Evolutionary conservation across 2,113 vertebrate species (phyloP).

Genomic region (Nothoprocta pentlandii): DNA sequence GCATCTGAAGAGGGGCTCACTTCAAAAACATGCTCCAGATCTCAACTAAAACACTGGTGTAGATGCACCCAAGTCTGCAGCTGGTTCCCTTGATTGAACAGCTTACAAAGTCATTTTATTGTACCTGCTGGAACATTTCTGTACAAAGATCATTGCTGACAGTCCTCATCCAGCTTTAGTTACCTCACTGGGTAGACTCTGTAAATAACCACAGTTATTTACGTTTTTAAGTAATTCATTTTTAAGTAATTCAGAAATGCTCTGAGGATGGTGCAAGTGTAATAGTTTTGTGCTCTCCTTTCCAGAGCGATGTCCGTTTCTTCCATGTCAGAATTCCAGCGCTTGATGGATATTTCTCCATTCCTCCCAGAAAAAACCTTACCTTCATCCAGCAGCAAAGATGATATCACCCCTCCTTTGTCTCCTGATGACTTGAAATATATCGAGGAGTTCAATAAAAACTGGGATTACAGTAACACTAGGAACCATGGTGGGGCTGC

Average conservation of each 20-base stretch:
- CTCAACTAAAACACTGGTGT: background rate
- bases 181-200: background rate
- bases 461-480: conserved; percentile 85
- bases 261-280: background rate
- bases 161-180: background rate
- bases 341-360: conserved; percentile 96
- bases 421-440: conserved; percentile 98
- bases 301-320: conserved; percentile 95
- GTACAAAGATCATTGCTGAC: background rate
- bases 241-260: background rate
- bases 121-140: background rate
- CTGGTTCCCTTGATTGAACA: background rate
- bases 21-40: background rate
- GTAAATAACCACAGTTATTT: background rate
- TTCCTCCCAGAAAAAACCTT: conserved; percentile 93
- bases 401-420: conserved; percentile 91
- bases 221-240: background rate
- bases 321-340: conserved; percentile 99
- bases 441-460: conserved; percentile 96
- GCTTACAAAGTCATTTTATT: background rate
- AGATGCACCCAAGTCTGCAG: background rate
- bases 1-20: background rate
- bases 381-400: conserved; percentile 79
- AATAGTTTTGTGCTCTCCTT: background rate
- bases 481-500: conserved; percentile 52